A percentile compares a stretch with the other conserved stretches of the same genome.
phyloP scores from a whole-genome alignment of 2,113 vertebrate species.

The Xiphias gladius region DNA sequence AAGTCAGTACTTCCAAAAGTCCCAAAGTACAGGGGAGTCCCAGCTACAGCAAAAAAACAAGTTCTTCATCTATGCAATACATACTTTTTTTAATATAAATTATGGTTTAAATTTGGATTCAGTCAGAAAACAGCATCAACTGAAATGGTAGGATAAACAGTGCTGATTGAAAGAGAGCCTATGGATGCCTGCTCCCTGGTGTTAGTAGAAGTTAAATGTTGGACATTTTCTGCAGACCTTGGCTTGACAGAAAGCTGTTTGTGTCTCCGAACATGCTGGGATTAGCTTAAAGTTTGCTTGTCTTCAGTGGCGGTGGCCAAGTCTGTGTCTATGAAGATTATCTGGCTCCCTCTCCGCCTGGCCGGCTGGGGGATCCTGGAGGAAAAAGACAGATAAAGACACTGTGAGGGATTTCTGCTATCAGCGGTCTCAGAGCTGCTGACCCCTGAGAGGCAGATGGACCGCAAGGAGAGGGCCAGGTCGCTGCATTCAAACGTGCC shows the following conservation, averaged over 20 bases:
- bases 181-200: slow-evolving; percentile 4
- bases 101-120: background rate
- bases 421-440: slow-evolving; percentile 1
- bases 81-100: slow-evolving; percentile 23
- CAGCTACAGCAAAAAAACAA: slow-evolving; percentile 17
- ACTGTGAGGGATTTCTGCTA: slow-evolving; percentile 42
- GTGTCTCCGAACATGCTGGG: slow-evolving; percentile 23
- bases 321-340: slow-evolving; percentile 63
- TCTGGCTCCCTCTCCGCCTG: slow-evolving; percentile 25
- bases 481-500: background rate
- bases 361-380: slow-evolving; percentile 32
- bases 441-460: slow-evolving; percentile 20
- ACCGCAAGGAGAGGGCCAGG: background rate
- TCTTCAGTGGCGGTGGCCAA: slow-evolving; percentile 46
- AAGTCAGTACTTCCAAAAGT: slow-evolving; percentile 6
- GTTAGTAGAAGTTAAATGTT: background rate
- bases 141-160: slow-evolving; percentile 2
- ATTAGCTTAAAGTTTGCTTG: slow-evolving; percentile 19
- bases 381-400: slow-evolving; percentile 41
- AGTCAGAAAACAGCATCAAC: slow-evolving; percentile 1
- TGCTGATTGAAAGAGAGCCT: slow-evolving; percentile 8
- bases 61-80: slow-evolving; percentile 3
- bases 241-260: slow-evolving; percentile 24
- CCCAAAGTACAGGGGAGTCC: slow-evolving; percentile 7
- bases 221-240: background rate